Conservation (phyloP, 2,113 vertebrate species). For the Ornithorhynchus anatinus region DNA sequence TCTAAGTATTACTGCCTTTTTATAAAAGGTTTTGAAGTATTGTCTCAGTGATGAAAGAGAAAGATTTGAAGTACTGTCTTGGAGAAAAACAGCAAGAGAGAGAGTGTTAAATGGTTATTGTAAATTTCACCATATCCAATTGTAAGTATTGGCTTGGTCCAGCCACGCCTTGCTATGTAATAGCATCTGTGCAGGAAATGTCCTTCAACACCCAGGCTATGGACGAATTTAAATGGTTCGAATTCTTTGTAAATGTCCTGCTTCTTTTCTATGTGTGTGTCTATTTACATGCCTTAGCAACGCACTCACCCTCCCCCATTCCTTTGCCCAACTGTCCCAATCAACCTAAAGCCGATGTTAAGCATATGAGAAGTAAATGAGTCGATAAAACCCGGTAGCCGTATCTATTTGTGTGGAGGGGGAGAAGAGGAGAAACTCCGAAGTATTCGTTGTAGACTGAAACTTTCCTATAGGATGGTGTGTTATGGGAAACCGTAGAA, state of each 20-base stretch:
- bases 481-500: slow-evolving; percentile 51
- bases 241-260: slow-evolving; percentile 50
- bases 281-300: slow-evolving; percentile 48
- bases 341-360: slow-evolving; percentile 21
- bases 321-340: slow-evolving; percentile 27
- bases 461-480: slow-evolving; percentile 58
- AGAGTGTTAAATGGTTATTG: slow-evolving; percentile 48
- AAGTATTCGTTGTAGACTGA: slow-evolving; percentile 63
- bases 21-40: slow-evolving; percentile 55
- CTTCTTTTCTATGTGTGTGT: slow-evolving; percentile 62
- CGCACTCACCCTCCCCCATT: slow-evolving; percentile 36
- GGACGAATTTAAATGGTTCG: slow-evolving; percentile 36
- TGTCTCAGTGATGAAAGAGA: slow-evolving; percentile 43
- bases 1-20: slow-evolving; percentile 42
- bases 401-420: slow-evolving; percentile 33
- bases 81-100: slow-evolving; percentile 38
- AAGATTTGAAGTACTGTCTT: slow-evolving; percentile 56
- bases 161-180: slow-evolving; percentile 29
- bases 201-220: slow-evolving; percentile 12
- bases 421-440: slow-evolving; percentile 56
- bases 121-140: slow-evolving; percentile 40
- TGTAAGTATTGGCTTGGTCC: slow-evolving; percentile 53
- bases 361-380: slow-evolving; percentile 32
- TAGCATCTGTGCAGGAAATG: slow-evolving; percentile 13
- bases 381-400: slow-evolving; percentile 38